phyloP scores from a whole-genome alignment of 2,113 vertebrate species.

The Trachemys scripta region DNA sequence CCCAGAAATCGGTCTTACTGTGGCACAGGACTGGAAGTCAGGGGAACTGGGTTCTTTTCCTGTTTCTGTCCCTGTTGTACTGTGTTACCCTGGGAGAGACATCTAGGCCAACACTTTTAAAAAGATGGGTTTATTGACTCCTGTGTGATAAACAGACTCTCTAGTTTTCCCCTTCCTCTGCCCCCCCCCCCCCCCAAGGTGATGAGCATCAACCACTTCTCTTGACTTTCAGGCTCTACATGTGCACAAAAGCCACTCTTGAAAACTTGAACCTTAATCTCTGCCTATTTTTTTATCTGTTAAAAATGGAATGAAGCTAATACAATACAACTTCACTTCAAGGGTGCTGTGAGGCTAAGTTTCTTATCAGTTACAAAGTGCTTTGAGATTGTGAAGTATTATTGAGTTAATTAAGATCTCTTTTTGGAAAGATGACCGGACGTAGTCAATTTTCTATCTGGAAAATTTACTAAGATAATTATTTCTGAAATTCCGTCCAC shows the following conservation, averaged over 20 bases:
- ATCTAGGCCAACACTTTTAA: neutral
- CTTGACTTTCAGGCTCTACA: neutral
- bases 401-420: neutral
- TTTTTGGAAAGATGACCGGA: neutral
- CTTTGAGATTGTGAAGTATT: neutral
- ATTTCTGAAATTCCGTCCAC: neutral
- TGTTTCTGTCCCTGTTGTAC: neutral
- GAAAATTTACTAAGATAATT: neutral
- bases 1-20: neutral
- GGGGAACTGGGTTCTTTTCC: neutral
- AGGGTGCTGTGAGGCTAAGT: neutral
- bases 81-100: neutral
- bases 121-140: neutral
- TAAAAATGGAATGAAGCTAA: neutral
- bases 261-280: neutral
- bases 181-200: too few relatives aligned
- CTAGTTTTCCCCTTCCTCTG: neutral
- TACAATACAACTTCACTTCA: fast-evolving
- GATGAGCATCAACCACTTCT: neutral
- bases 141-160: neutral
- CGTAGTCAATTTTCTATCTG: neutral
- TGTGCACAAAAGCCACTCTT: neutral
- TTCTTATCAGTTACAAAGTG: neutral
- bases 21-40: neutral
- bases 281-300: neutral